Percentiles rank a stretch among this genome's conserved stretches.
phyloP scores from a whole-genome alignment of 1,140 invertebrate species.

The Bombyx mori region DNA sequence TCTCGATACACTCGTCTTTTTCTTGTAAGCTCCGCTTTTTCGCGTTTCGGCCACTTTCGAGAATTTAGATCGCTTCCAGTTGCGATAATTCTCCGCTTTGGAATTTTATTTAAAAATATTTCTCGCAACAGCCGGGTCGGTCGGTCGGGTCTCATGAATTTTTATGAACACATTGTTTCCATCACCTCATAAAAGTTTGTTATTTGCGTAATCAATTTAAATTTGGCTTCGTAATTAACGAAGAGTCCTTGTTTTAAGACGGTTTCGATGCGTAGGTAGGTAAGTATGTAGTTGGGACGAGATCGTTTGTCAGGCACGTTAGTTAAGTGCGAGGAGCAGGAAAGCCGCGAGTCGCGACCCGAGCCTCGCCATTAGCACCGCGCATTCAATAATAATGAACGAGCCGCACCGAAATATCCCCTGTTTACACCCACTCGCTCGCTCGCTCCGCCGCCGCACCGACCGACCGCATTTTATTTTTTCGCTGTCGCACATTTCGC shows the following conservation, averaged over 20 bases:
- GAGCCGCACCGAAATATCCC: constrained; percentile 67
- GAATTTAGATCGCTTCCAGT: constrained; percentile 3
- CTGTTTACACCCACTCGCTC: constrained; percentile 69
- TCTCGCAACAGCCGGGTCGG: too few relatives aligned
- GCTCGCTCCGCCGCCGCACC: constrained; percentile 54
- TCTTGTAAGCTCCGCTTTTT: not conserved
- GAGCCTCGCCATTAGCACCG: constrained; percentile 54
- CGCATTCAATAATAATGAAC: constrained; percentile 70
- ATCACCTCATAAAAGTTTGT: too few relatives aligned
- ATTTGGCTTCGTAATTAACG: too few relatives aligned
- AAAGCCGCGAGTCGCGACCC: constrained; percentile 39
- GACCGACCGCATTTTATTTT: constrained; percentile 71
- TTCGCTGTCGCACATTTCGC: constrained; percentile 73
- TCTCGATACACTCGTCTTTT: constrained; percentile 3
- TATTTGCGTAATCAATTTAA: too few relatives aligned
- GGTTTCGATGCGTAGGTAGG: not conserved
- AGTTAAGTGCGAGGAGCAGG: constrained; percentile 22
- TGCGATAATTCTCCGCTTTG: not conserved
- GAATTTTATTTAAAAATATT: too few relatives aligned
- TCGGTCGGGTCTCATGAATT: too few relatives aligned
- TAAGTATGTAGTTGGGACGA: not conserved
- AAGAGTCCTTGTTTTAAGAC: too few relatives aligned
- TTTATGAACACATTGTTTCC: too few relatives aligned
- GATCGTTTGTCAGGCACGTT: not conserved
- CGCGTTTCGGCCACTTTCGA: not conserved